Evolutionary conservation across 2,888 invertebrate genomes (phyloP).

Genomic region (Acheta domesticus): DNA sequence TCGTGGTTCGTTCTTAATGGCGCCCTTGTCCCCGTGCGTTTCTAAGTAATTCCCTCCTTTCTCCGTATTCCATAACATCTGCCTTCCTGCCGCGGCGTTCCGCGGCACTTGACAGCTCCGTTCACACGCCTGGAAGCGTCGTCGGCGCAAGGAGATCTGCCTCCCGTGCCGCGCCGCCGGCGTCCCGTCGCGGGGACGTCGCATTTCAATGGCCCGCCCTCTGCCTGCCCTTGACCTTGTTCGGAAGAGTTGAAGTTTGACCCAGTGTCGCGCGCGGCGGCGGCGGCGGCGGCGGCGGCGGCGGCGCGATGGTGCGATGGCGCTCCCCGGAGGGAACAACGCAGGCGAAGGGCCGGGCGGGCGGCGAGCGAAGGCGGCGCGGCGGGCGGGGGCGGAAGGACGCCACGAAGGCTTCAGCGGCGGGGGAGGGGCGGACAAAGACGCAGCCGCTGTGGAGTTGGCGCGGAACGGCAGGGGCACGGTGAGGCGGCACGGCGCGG

Average conservation of each 20-base stretch:
- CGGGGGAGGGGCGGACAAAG: too few species aligned
- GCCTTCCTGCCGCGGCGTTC: too few species aligned
- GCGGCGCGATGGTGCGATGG: neutral
- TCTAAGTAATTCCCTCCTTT: too few species aligned
- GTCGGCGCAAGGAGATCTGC: neutral
- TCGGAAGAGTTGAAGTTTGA: slow-evolving; percentile 28
- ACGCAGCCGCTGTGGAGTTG: too few species aligned
- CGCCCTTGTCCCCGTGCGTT: too few species aligned
- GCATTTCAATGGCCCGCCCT: slow-evolving; percentile 4
- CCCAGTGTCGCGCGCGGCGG: slow-evolving; percentile 23
- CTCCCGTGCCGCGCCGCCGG: neutral
- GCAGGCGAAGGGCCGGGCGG: neutral
- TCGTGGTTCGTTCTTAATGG: too few species aligned
- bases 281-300: slow-evolving; percentile 11
- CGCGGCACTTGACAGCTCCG: too few species aligned
- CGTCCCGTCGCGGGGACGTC: neutral
- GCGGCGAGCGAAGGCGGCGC: neutral
- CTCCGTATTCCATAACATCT: too few species aligned
- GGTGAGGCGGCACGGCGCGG: too few species aligned
- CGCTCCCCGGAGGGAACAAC: neutral
- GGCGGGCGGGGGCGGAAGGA: too few species aligned
- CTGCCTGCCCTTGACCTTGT: slow-evolving; percentile 31
- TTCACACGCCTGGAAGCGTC: neutral
- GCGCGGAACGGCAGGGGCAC: too few species aligned
- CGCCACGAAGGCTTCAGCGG: too few species aligned